These are phyloP conservation scores for Nettapus auritus DNA, from an alignment of 2,113 vertebrate genomes.

Conservation along the genomic window DNA sequence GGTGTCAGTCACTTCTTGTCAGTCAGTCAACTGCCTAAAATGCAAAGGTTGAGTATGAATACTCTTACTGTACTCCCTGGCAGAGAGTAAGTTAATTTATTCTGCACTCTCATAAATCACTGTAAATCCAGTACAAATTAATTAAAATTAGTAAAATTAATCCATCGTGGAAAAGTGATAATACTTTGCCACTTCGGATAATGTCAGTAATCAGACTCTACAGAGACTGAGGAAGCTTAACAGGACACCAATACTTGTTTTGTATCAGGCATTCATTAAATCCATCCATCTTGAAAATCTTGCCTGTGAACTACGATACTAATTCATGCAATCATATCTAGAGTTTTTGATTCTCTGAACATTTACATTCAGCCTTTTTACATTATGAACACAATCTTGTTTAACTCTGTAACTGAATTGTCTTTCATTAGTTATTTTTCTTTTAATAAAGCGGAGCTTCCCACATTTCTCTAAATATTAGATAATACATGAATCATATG, in stretches of 20 bases:
- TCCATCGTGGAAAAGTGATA: neutral
- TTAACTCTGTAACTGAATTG: neutral
- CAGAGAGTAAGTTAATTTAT: neutral
- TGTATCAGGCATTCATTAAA: neutral
- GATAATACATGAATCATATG: conserved; percentile 13
- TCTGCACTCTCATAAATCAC: neutral
- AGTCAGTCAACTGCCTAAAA: neutral
- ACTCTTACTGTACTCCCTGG: neutral
- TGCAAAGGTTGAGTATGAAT: neutral
- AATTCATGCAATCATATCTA: neutral
- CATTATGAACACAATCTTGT: neutral
- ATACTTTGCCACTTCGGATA: neutral
- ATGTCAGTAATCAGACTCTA: neutral
- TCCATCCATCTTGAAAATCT: neutral
- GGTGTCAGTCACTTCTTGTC: neutral
- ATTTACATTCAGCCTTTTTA: neutral
- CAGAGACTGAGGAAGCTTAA: neutral
- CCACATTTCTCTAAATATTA: neutral
- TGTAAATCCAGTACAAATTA: neutral
- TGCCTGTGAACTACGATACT: neutral
- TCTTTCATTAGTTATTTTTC: neutral
- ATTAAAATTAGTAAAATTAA: neutral
- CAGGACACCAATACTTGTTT: neutral
- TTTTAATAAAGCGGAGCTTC: neutral
- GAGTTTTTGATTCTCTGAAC: neutral